phyloP scores from a whole-genome alignment of 2,888 invertebrate species.

The Beris chalybata region DNA sequence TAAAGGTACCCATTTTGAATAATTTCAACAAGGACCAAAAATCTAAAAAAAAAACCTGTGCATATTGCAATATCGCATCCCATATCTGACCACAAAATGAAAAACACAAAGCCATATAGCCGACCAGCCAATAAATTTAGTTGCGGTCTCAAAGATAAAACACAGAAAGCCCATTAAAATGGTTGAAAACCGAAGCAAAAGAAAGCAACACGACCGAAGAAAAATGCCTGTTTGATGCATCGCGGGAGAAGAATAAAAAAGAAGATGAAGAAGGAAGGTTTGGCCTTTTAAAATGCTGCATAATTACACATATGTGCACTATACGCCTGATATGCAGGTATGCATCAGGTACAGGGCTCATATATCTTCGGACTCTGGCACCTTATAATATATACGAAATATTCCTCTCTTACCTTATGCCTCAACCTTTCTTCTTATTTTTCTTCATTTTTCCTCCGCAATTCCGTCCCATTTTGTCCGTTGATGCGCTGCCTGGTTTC shows the following conservation, averaged over 20 bases:
- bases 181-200: slow-evolving; percentile 36
- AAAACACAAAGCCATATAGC: slow-evolving; percentile 27
- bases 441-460: slow-evolving; percentile 11
- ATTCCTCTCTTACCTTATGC: slow-evolving; percentile 14
- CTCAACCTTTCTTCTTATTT: slow-evolving; percentile 19
- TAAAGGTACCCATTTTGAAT: no score
- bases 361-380: slow-evolving; percentile 38
- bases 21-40: no score
- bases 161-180: slow-evolving; percentile 40
- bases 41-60: no score
- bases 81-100: slow-evolving; percentile 16
- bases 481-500: slow-evolving; percentile 11
- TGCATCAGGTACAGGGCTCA: slow-evolving; percentile 21
- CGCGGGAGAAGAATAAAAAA: no score
- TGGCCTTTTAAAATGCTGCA: slow-evolving; percentile 33
- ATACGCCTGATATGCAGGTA: not conserved
- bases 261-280: slow-evolving; percentile 15
- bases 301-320: slow-evolving; percentile 36
- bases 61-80: slow-evolving; percentile 22
- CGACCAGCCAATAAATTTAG: slow-evolving; percentile 33
- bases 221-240: no score
- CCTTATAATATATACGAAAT: slow-evolving; percentile 25
- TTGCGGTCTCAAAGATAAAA: slow-evolving; percentile 39
- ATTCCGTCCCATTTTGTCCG: slow-evolving; percentile 1
- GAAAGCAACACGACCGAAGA: slow-evolving; percentile 15